Evolutionary conservation across 2,797 vertebrate genomes (phyloP), one percentile per base, ranked within the genome.

Genomic region (Anas georgica): DNA sequence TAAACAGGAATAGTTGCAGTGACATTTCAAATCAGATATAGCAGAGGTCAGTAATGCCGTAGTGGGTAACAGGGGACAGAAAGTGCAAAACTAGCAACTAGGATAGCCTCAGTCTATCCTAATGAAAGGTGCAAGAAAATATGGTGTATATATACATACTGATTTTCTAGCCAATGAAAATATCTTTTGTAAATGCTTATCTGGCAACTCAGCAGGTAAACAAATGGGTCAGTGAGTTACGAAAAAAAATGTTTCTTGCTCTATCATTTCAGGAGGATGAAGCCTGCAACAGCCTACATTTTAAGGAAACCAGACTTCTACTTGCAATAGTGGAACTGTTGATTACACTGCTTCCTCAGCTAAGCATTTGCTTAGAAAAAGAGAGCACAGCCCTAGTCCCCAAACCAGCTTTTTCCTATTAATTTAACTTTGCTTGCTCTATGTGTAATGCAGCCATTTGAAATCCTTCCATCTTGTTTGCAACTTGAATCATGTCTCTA

Each of bases 381-480:
- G 72, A 64, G 33, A 94, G 50, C 0, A 2, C 22, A 74, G 85
- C 35, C 29, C 72, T 62, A 52, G 83, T 64, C 33, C 64, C 31
- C 60, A 66, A 26, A 85, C 50, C 91, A 96, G 83, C 48, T 94
- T 95, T 96, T 93, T 90, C 83, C 83, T 85, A 94, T 93, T 96
- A 95, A 94, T 94, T 95, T 94, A 66, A 68, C 91, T 91, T 35
- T 62, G 60, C 75, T 87, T 92, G 52, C 74, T 90, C 56, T 84
- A 33, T 59, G 86, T 83, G 86, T 74, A 77, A 94, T 58, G 60
- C 26, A 93, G 78, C 54, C 64, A 62, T 66, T 84, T 94, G 91
- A 96, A 97, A 94, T 77, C 86, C 72, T 91, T 95, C 95, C 96
- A 95, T 94, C 94, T 95, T 96, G 81, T 94, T 93, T 94, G 95